Evolutionary conservation across 2,797 vertebrate genomes (phyloP), one percentile per base, ranked within the genome.

Genomic region (Sparidentex hasta): DNA sequence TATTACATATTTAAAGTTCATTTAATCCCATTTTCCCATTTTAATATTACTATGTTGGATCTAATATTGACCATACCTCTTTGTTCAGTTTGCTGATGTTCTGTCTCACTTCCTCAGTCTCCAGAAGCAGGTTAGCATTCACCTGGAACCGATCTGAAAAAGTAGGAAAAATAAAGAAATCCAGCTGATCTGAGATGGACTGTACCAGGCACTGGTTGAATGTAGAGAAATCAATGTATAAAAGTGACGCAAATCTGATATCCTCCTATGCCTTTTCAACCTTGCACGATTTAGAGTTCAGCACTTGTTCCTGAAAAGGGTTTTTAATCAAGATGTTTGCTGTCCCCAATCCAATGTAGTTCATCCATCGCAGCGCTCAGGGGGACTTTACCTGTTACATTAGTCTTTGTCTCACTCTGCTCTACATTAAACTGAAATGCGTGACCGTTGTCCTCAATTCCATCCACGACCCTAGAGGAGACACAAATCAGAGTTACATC

Each of bases 381-480:
- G 47, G 23, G 50, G 27, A 21, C 27, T 67, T 90, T 87, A 96
- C 95, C 95, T 94, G 94, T 86, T 54, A 82, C 67, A 18, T 81
- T 84, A 20, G 88, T 79, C 70, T 86, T 93, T 18, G 62, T 71
- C 56, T 91, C 87, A 0, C 67, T 88, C 55, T 92, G 92, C 68
- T 96, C 96, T 29, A 90, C 54, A 47, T 95, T 96, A 87, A 98
- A 98, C 44, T 95, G 95, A 95, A 98, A 98, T 0, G 94, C 82
- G 16, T 94, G 94, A n/a, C 94, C 90, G 0, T 96, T 95, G 87
- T 98, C 97, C 81, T 99, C 98, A 50, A 97, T 98, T 74, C 98
- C 98, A 44, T 99, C 98, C 78, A 98, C 98, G 14, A 99, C 94
- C 90, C 98, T 99, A 70, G 16, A 33, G 74, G 71, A 68, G 44